Evolutionary conservation across 2,888 invertebrate species (phyloP).

Genomic region (Agonopterix heracliana): DNA sequence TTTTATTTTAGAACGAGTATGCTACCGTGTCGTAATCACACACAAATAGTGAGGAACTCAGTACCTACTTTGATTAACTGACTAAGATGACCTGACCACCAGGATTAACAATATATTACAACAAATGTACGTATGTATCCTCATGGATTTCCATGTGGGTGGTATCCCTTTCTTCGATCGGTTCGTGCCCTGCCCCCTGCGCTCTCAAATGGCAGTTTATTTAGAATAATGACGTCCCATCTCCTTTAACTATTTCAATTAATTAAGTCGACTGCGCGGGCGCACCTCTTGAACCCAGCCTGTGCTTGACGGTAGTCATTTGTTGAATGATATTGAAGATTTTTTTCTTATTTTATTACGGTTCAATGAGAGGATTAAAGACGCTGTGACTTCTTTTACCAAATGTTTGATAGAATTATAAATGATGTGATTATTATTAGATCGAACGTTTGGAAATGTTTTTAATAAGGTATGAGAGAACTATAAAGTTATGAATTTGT

Average conservation of each 20-base stretch:
- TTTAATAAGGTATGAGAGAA: too few species aligned
- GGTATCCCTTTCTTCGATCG: slow-evolving; percentile 13
- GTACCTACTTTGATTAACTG: too few species aligned
- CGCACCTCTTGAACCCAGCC: slow-evolving; percentile 7
- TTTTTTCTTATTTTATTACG: slow-evolving; percentile 23
- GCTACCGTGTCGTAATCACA: too few species aligned
- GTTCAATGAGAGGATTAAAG: not conserved
- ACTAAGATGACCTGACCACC: too few species aligned
- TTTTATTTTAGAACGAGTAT: too few species aligned
- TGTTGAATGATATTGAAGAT: slow-evolving; percentile 36
- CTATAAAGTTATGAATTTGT: too few species aligned
- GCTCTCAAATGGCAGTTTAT: slow-evolving; percentile 39
- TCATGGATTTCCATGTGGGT: slow-evolving; percentile 24
- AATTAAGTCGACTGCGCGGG: slow-evolving; percentile 32
- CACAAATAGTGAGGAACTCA: too few species aligned
- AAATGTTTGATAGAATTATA: not conserved
- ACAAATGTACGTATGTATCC: too few species aligned
- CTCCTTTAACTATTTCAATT: slow-evolving; percentile 55
- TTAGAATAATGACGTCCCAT: slow-evolving; percentile 52
- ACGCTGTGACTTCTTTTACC: not conserved
- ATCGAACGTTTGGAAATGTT: too few species aligned
- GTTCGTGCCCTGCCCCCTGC: slow-evolving; percentile 21
- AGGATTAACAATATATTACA: too few species aligned
- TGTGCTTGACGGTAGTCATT: slow-evolving; percentile 49
- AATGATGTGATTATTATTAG: too few species aligned